Evolutionary conservation across 2,113 vertebrate genomes (phyloP).

Genomic region (Marmota monax): DNA sequence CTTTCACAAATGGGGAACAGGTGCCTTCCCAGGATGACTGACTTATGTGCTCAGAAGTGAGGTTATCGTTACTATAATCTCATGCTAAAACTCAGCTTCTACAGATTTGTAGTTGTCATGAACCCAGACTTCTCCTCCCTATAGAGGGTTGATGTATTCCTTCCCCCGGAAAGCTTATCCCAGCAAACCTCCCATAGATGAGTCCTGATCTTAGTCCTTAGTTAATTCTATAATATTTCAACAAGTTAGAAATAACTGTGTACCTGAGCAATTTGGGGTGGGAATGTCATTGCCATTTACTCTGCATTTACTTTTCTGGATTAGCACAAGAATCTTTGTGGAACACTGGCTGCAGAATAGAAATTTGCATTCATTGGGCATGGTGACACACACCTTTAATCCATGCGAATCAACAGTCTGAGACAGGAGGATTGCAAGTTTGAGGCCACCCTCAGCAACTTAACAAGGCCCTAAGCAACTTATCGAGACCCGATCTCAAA

Average conservation of each 20-base stretch:
- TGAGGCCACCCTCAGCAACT: too few species aligned
- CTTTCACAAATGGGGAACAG: background rate
- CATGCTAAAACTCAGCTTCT: background rate
- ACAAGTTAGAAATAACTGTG: background rate
- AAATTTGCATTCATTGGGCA: background rate
- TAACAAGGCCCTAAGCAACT: too few species aligned
- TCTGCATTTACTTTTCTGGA: background rate
- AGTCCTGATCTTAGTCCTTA: conserved; percentile 16
- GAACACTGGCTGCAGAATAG: background rate
- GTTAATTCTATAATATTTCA: conserved; percentile 12
- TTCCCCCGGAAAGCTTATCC: background rate
- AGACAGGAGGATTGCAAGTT: too few species aligned
- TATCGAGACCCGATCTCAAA: too few species aligned
- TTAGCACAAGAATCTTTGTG: background rate
- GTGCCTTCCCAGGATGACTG: background rate
- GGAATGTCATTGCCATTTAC: background rate
- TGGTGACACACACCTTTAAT: too few species aligned
- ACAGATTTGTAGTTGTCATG: background rate
- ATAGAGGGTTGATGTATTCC: background rate
- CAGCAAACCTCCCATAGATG: background rate
- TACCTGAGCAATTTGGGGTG: background rate
- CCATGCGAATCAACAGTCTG: too few species aligned
- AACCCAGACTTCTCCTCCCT: background rate
- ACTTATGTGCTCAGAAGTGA: background rate
- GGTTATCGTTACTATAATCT: conserved; percentile 9